Evolutionary conservation across 2,113 vertebrate species (phyloP), one percentile per base, ranked within the genome.

Genomic region (Micronycteris hirsuta): DNA sequence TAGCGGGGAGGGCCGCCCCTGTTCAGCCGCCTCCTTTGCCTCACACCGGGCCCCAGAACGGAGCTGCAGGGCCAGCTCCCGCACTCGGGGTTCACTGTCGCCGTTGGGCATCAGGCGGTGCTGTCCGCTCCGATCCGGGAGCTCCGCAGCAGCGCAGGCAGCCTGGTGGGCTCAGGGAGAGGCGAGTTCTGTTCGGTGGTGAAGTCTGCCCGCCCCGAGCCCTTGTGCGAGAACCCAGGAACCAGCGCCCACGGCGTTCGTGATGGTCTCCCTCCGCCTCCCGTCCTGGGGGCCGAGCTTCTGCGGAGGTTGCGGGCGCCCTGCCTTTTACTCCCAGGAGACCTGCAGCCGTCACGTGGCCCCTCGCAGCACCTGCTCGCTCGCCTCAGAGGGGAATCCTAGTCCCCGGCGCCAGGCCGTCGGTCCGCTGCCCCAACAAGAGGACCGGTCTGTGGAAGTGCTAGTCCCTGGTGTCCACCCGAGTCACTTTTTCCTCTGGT

Each of bases 21-120:
- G 0, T 5, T 19, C 15, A 1, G 2, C 13, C 12, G 0, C 33
- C 22, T 7, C 17, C n/a, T 4, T 0, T 0, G 1, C 5, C 0
- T 13, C 12, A 0, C 20, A 17, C 19, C 7, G 14, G 26, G 4
- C 28, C 3, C n/a, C 1, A 2, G 14, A 3, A 0, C 10, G 0
- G 2, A 14, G 41, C 76, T 10, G 8, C 38, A 7, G 31, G 9
- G 33, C 15, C 31, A 16, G 31, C 33, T 8, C 15, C 15, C 16
- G 5, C 31, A 4, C 2, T 0, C 12, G 0, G 4, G 1, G 2
- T n/a, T 52, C 6, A 36, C 86, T 43, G 61, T 36, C 28, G 20
- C 54, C 47, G 4, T 19, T 7, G 52, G 54, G 54, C 8, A 22
- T 8, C 4, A 14, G 0, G 0, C 20, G 13, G 7, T 1, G 19